A percentile compares a stretch with the other conserved stretches of the same genome.
Evolutionary conservation across 2,797 vertebrate genomes (phyloP).

Genomic region (Oryzias sinensis): DNA sequence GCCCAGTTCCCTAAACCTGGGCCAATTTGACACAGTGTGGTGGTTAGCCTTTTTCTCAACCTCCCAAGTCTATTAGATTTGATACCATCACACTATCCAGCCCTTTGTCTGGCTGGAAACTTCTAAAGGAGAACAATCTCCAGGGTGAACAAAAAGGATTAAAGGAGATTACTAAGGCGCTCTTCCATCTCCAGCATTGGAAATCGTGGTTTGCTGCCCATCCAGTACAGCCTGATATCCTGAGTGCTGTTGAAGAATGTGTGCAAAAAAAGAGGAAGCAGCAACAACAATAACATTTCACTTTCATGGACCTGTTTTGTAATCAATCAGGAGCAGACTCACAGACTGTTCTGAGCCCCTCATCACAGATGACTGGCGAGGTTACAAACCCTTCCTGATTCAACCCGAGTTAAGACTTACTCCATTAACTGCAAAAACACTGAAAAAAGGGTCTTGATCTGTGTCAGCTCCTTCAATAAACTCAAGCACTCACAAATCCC

Average conservation of each 20-base stretch:
- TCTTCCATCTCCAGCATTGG: constrained; percentile 63
- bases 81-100: constrained; percentile 74
- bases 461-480: constrained; percentile 71
- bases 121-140: constrained; percentile 78
- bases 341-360: neutral
- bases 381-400: constrained; percentile 42
- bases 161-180: constrained; percentile 74
- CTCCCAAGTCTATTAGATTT: constrained; percentile 72
- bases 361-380: constrained; percentile 30
- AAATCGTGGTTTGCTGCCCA: constrained; percentile 53
- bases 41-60: constrained; percentile 76
- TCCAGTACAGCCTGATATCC: constrained; percentile 49
- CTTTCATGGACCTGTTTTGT: too few relatives aligned
- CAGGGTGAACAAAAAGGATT: constrained; percentile 76
- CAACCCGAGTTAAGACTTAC: constrained; percentile 43
- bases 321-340: too few relatives aligned
- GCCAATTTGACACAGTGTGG: constrained; percentile 66
- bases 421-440: constrained; percentile 32
- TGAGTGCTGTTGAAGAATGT: constrained; percentile 14
- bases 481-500: constrained; percentile 70
- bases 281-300: constrained; percentile 4
- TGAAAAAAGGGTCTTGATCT: constrained; percentile 53
- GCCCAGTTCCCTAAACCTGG: constrained; percentile 64
- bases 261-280: constrained; percentile 5
- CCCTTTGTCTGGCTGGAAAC: constrained; percentile 74